These are phyloP conservation scores for Phyllotis vaccarum DNA, from an alignment of 2,797 vertebrate species.

Conservation along the genomic window DNA sequence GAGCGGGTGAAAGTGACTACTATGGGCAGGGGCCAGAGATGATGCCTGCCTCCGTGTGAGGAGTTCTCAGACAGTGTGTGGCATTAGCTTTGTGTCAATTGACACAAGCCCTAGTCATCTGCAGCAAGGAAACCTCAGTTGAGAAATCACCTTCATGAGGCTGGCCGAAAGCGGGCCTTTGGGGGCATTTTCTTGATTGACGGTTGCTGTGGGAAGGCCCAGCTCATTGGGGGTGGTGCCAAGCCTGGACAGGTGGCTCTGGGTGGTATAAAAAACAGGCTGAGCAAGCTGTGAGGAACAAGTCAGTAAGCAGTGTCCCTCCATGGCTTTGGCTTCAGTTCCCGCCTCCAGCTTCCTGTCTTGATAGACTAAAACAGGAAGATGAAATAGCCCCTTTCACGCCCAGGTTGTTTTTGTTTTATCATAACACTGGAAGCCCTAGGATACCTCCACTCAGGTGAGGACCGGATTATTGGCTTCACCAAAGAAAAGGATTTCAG, in stretches of 20 bases:
- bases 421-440: not conserved
- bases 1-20: not conserved
- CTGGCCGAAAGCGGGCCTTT: too few relatives aligned
- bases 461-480: not conserved
- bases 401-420: not conserved
- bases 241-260: not conserved
- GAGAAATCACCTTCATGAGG: not conserved
- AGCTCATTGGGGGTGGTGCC: not conserved
- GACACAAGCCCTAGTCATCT: not conserved
- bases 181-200: not conserved
- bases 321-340: not conserved
- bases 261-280: not conserved
- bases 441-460: not conserved
- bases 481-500: not conserved
- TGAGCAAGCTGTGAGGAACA: not conserved
- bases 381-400: not conserved
- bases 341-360: too few relatives aligned
- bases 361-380: not conserved
- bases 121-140: too few relatives aligned
- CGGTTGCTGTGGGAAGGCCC: not conserved
- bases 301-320: not conserved
- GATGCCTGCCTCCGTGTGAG: too few relatives aligned
- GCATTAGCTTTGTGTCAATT: not conserved
- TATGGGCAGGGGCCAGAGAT: not conserved
- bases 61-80: not conserved